Base-by-base conservation (phyloP, 2,113 vertebrate genomes). In the Ranitomeya imitator region DNA sequence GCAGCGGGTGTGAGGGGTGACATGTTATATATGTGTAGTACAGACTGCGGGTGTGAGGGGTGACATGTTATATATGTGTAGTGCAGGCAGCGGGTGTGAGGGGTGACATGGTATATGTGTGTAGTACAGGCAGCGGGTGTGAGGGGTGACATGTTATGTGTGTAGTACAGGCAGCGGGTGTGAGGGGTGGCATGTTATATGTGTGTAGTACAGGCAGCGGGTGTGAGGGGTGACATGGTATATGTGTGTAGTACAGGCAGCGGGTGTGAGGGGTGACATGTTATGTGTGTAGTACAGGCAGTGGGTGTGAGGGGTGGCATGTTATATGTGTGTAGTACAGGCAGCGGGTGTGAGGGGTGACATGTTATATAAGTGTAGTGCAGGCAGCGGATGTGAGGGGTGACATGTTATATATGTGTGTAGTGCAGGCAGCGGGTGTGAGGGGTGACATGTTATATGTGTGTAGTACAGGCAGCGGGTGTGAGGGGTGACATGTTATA, bases 341-440 rank as follows among this genome's bases (percentile, higher is more conserved):
- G 21, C 31, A 7, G 26, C 13, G 16, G 15, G 23, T 57, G 23
- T 55, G 37, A 91, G 90, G 89, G 69, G 67, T 54, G 67, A 54
- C 0, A 73, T 12, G 7, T 6, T 12, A 8, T 12, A 16, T 5
- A 3, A 4, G 57, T 16, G 79, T 59, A 60, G 13, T 80, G 18
- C 14, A 61, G 37, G 16, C n/a, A n/a, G 79, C 21, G n/a, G 14
- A 23, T 65, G 18, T 54, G 37, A 91, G 90, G 90, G 67, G 65
- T 54, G 65, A 52, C 26, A 59, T 11, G 45, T 19, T 15, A 15
- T 4, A 10, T 7, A 26, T 5, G 37, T 45, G 73, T 77, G n/a
- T n/a, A 77, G 6, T 77, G 13, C 19, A 16, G 74, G 37, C 51
- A 9, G 19, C 7, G 4, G 19, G 21, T 55, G 11, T 11, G 51